Conservation (phyloP, 2,797 vertebrate genomes). For the Periparus ater region DNA sequence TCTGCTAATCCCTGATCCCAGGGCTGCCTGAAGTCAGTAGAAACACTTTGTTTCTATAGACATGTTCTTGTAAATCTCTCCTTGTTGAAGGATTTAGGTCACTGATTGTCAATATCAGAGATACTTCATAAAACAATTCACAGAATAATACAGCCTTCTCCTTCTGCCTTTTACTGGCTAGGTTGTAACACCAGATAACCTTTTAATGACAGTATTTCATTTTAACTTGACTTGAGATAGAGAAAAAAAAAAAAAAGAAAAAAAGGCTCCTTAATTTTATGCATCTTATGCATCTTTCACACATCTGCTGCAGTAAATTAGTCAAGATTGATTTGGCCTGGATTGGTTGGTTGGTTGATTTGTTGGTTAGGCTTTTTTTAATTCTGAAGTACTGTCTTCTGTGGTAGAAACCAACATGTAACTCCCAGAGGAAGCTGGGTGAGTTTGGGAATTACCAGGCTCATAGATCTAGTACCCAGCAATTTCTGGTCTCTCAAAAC, state of each 20-base stretch:
- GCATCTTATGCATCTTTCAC: constrained; percentile 60
- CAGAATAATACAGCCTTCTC: constrained; percentile 64
- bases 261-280: constrained; percentile 37
- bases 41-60: constrained; percentile 66
- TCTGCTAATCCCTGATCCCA: constrained; percentile 73
- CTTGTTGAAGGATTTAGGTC: constrained; percentile 78
- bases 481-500: background rate
- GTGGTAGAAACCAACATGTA: constrained; percentile 8
- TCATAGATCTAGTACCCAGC: background rate
- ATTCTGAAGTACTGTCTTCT: constrained; percentile 22
- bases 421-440: background rate
- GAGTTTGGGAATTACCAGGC: background rate
- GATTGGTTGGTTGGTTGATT: background rate
- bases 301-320: constrained; percentile 52
- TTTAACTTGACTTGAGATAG: constrained; percentile 58
- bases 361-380: background rate
- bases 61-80: constrained; percentile 77
- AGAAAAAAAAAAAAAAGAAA: background rate
- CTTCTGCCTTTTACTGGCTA: constrained; percentile 56
- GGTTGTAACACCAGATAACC: constrained; percentile 68
- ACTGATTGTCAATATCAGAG: constrained; percentile 72
- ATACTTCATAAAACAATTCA: constrained; percentile 74
- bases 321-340: constrained; percentile 20
- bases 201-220: constrained; percentile 70
- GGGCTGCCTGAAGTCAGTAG: constrained; percentile 51